Evolutionary conservation across 2,797 vertebrate species (phyloP).

Genomic region (Botia almorhae): DNA sequence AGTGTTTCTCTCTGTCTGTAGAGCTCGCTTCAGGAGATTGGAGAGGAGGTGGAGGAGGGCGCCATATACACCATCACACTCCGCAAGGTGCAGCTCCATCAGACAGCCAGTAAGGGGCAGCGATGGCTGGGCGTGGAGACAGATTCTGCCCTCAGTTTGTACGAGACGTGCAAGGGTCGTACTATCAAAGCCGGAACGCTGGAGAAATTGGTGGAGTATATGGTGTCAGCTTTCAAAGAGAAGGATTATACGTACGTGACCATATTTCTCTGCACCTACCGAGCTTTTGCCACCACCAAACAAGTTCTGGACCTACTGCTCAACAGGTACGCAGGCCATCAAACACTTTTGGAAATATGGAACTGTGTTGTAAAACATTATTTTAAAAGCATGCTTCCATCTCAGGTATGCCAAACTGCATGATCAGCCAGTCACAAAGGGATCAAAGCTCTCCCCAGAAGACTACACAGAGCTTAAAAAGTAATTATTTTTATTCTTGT

Average conservation of each 20-base stretch:
- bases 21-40: slow-evolving; percentile 87
- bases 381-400: background rate
- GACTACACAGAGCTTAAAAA: slow-evolving; percentile 84
- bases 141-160: slow-evolving; percentile 89
- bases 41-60: slow-evolving; percentile 94
- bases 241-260: slow-evolving; percentile 98
- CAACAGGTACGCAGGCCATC: slow-evolving; percentile 80
- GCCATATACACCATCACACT: slow-evolving; percentile 96
- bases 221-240: slow-evolving; percentile 93
- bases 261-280: slow-evolving; percentile 97
- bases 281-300: slow-evolving; percentile 91
- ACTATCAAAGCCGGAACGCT: slow-evolving; percentile 97
- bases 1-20: slow-evolving; percentile 6
- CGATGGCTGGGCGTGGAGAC: slow-evolving; percentile 96
- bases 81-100: slow-evolving; percentile 93
- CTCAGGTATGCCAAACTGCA: slow-evolving; percentile 83
- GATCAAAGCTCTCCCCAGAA: slow-evolving; percentile 73
- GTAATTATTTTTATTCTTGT: slow-evolving; percentile 68
- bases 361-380: background rate
- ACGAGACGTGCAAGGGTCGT: slow-evolving; percentile 95
- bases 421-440: slow-evolving; percentile 75
- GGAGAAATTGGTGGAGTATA: slow-evolving; percentile 97
- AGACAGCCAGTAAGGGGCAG: slow-evolving; percentile 91
- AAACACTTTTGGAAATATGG: slow-evolving; percentile 1
- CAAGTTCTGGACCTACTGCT: slow-evolving; percentile 97